Conservation (phyloP, 2,888 invertebrate genomes). For the Andrena haemorrhoa region DNA sequence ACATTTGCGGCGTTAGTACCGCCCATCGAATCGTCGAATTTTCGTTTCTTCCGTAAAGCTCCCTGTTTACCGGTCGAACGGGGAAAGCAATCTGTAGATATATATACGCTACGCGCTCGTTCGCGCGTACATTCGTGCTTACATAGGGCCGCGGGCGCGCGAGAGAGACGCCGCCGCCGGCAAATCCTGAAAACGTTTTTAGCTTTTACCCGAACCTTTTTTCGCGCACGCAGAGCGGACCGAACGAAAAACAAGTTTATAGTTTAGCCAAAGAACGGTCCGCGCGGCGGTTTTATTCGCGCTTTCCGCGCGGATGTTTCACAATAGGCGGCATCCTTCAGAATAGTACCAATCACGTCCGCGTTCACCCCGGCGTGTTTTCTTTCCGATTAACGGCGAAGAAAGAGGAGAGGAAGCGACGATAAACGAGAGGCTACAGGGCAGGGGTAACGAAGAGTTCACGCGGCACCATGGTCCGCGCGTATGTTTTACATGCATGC, state of each 20-base stretch:
- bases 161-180: conserved; percentile 43
- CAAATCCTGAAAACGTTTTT: conserved; percentile 66
- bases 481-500: conserved; percentile 31
- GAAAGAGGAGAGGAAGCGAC: not conserved
- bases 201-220: conserved; percentile 59
- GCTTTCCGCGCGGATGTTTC: not conserved
- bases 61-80: conserved; percentile 65
- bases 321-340: not conserved
- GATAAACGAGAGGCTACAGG: no score
- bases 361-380: not conserved
- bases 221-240: conserved; percentile 16
- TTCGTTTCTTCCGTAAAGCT: conserved; percentile 71
- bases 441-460: conserved; percentile 12
- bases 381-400: conserved; percentile 1
- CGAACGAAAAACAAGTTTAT: conserved; percentile 39
- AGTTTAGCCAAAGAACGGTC: conserved; percentile 13
- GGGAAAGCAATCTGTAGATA: conserved; percentile 59
- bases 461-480: not conserved
- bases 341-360: conserved; percentile 4
- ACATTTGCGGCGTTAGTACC: conserved; percentile 75
- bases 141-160: conserved; percentile 24
- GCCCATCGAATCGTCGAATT: conserved; percentile 74
- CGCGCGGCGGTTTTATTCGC: conserved; percentile 25
- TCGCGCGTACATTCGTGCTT: conserved; percentile 1
- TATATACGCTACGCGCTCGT: conserved; percentile 13